phyloP scores from a whole-genome alignment of 2,888 invertebrate genomes.

The Dione juno region DNA sequence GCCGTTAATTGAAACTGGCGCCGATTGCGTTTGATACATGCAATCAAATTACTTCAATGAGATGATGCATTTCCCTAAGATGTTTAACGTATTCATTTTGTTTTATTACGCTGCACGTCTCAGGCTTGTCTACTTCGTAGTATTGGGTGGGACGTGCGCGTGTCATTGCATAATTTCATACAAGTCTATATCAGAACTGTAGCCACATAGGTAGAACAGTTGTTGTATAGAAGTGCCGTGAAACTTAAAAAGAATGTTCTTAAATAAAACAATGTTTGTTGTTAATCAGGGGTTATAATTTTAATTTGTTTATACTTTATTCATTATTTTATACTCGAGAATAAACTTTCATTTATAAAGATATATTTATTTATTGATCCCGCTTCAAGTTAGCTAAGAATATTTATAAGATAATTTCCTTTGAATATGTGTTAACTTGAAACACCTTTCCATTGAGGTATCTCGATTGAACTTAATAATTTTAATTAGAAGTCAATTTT shows the following conservation, averaged over 20 bases:
- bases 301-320: no score
- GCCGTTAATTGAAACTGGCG: constrained; percentile 72
- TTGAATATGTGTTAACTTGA: no score
- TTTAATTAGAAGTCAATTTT: no score
- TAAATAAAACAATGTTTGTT: neutral
- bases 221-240: neutral
- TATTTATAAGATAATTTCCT: no score
- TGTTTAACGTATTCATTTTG: constrained; percentile 38
- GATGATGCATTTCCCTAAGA: constrained; percentile 51
- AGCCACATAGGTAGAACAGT: neutral
- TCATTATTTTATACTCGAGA: no score
- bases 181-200: neutral
- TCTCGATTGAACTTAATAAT: no score
- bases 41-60: constrained; percentile 62
- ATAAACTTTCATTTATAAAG: no score
- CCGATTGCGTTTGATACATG: constrained; percentile 58
- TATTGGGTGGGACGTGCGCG: neutral
- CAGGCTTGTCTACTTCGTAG: constrained; percentile 34
- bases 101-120: constrained; percentile 38
- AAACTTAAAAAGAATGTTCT: neutral
- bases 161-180: constrained; percentile 21
- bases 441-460: no score
- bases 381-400: no score
- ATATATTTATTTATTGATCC: no score
- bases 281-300: no score